Evolutionary conservation across 2,797 vertebrate species (phyloP), one percentile per base, ranked within the genome.

Genomic region (Setipinna tenuifilis): DNA sequence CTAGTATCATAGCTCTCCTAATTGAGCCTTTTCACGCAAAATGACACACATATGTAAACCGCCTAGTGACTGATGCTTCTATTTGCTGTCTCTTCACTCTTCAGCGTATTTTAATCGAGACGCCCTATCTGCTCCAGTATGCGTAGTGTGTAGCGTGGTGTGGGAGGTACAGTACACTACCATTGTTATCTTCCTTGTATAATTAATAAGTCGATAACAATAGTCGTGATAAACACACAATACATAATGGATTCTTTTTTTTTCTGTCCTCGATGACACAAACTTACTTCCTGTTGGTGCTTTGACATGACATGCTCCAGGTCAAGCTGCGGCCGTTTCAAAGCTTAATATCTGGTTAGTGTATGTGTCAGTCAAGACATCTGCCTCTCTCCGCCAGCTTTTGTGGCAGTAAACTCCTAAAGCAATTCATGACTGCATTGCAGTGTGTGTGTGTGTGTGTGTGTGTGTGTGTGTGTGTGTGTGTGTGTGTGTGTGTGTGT

Each of bases 391-490:
- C 25, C 12, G 62, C 62, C 11, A 68, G 28, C 62, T 68, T 68
- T 68, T 68, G 12, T 4, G 12, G 25, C 25, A 28, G 25, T 0
- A 12, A 3, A 28, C 23, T 25, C n/a, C 25, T 14, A 7, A 28
- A 68, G 62, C 25, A 25, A 35, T 35, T 14, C 28, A 71, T 78
- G 31, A 31, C 71, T 78, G 71, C 71, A 78, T 78, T 78, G 71
- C 71, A 78, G 71, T 19, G 58, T 59, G 58, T 50, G 75, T 61
- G 31, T 41, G 82, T 84, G 23, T 84, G 54, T 86, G 90, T 59
- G 58, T 59, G 58, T 59, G 58, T 59, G 58, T 59, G 58, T 59
- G 58, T 59, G 58, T 21, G 58, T 59, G 17, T 59, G 58, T 59
- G 58, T 59, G 58, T 59, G 58, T 59, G 58, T 59, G 58, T 59